Percentiles rank a stretch among this genome's conserved stretches.
Evolutionary conservation across 2,113 vertebrate genomes (phyloP).

Genomic region (Xyrauchen texanus): DNA sequence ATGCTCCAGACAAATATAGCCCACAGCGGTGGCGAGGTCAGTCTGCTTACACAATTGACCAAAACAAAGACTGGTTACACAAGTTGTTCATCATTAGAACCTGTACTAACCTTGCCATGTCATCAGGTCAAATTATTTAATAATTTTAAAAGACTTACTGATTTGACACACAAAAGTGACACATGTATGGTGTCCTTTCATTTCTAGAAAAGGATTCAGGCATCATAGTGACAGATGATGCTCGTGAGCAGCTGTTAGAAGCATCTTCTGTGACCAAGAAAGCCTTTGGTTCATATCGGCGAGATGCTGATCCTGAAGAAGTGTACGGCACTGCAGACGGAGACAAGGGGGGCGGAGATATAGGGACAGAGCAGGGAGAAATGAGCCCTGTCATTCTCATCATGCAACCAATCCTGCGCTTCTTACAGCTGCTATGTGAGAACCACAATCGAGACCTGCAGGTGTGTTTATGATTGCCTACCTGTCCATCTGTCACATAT

Average conservation of each 20-base stretch:
- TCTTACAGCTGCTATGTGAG: constrained; percentile 93
- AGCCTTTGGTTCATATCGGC: constrained; percentile 86
- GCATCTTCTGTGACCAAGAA: constrained; percentile 91
- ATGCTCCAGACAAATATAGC: constrained; percentile 82
- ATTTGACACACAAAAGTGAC: no score
- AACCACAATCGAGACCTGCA: constrained; percentile 96
- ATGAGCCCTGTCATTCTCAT: constrained; percentile 95
- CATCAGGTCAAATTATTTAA: no score
- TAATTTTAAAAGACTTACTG: no score
- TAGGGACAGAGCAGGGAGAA: constrained; percentile 90
- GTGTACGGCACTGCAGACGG: constrained; percentile 81
- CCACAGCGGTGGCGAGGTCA: constrained; percentile 88
- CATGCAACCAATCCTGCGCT: constrained; percentile 96
- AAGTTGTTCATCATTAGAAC: no score
- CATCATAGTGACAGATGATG: constrained; percentile 87
- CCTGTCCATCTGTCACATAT: no score
- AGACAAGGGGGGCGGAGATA: constrained; percentile 78
- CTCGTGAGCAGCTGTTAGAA: constrained; percentile 89
- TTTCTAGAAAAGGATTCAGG: constrained; percentile 79
- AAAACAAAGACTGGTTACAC: no score
- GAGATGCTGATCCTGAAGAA: constrained; percentile 92
- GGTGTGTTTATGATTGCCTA: constrained; percentile 68
- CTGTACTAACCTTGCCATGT: no score
- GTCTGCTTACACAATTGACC: not conserved
- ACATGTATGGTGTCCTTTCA: not conserved